Base-by-base conservation (phyloP, 2,888 invertebrate species). In the Megalurothrips usitatus region DNA sequence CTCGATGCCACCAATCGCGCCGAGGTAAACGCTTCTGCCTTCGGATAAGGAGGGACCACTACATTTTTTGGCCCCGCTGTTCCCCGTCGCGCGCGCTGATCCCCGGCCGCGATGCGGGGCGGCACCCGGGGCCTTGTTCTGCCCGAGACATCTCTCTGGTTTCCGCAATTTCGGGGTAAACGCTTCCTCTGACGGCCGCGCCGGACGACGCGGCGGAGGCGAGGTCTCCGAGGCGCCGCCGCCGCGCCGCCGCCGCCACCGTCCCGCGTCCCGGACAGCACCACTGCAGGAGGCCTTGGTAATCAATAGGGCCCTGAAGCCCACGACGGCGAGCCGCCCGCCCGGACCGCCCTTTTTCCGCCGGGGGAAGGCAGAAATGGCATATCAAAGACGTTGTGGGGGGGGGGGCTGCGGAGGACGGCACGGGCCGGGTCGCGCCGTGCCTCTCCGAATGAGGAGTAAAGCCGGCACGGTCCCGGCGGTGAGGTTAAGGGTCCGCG, bases 91-190 rank as follows among this genome's bases (percentile, higher is more conserved):
- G 3, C 6, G 34, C 34, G 34, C 3, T 43, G 34, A 43, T 43
- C 34, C 34, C 34, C 6, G 34, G 34, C 3, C 34, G 34, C 34
- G 34, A 58, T 58, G 58, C 34, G 58, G 58, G 58, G 6, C 14
- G 58, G 58, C n/a, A 17, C 19, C 12, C n/a, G 58, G 58, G 68
- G 68, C 10, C 23, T 23, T 75, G 26, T 26, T 75, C 68, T 75
- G 68, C 26, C 68, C 58, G 58, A 17, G 58, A 58, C 68, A 75
- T 75, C 68, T 75, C 68, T 26, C 12, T 75, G 26, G 26, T 75
- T 75, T 26, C 68, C 68, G 68, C 68, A 26, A 75, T 75, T 75
- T 75, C 68, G 68, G 17, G 68, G 68, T 26, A 75, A 75, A 75
- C 23, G 68, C 68, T 75, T 75, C 68, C 68, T 75, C 11, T 75